phyloP scores from a whole-genome alignment of 2,888 invertebrate species.

The Phrixothrix hirtus region DNA sequence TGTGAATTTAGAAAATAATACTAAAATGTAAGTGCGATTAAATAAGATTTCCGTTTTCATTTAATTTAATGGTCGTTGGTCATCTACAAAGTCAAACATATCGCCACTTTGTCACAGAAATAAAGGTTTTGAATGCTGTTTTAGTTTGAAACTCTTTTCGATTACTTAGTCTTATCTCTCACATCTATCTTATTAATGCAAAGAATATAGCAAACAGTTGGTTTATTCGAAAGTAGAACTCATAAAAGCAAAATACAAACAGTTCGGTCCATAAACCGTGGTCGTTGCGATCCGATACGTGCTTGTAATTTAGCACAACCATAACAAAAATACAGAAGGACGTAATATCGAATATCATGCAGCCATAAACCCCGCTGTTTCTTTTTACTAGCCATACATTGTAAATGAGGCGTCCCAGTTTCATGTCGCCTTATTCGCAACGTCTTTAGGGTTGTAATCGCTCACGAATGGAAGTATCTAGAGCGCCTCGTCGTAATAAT shows the following conservation, averaged over 20 bases:
- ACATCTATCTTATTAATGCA: slow-evolving; percentile 3
- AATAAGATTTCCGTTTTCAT: too few species aligned
- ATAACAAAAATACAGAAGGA: slow-evolving; percentile 39
- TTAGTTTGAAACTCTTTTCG: neutral
- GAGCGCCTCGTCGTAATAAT: slow-evolving; percentile 27
- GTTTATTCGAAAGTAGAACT: slow-evolving; percentile 7
- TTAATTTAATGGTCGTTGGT: too few species aligned
- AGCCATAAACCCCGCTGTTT: slow-evolving; percentile 37
- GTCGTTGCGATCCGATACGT: slow-evolving; percentile 25
- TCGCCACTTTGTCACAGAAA: neutral
- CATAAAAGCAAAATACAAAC: slow-evolving; percentile 20
- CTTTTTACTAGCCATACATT: slow-evolving; percentile 36
- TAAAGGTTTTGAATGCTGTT: neutral
- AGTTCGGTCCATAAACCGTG: slow-evolving; percentile 15
- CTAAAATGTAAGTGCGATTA: too few species aligned
- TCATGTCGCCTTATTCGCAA: slow-evolving; percentile 6
- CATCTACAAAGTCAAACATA: too few species aligned
- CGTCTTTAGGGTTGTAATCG: slow-evolving; percentile 19
- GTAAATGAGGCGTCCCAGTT: slow-evolving; percentile 27
- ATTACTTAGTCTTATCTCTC: neutral
- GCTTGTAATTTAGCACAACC: slow-evolving; percentile 30
- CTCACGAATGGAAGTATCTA: slow-evolving; percentile 6
- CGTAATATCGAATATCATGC: slow-evolving; percentile 40
- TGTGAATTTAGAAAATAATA: too few species aligned
- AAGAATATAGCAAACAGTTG: slow-evolving; percentile 7